These are phyloP conservation scores for Helleia helle DNA, from an alignment of 2,888 invertebrate genomes.

Conservation along the genomic window DNA sequence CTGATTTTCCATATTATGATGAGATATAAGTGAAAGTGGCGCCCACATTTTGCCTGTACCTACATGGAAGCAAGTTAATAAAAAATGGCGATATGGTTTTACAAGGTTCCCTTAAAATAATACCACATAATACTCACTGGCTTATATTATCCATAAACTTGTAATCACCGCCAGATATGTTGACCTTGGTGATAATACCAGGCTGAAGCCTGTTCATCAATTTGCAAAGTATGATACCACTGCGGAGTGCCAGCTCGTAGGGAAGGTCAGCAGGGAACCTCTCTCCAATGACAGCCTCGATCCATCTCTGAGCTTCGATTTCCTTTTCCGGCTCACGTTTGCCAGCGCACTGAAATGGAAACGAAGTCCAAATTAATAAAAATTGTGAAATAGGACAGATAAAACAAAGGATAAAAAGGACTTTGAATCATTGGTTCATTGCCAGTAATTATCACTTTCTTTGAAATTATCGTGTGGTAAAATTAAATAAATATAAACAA, in stretches of 20 bases:
- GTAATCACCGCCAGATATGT: conserved; percentile 90
- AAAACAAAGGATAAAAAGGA: too few species aligned
- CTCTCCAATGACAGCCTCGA: conserved; percentile 86
- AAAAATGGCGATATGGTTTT: neutral
- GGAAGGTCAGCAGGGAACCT: conserved; percentile 79
- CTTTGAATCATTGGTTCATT: too few species aligned
- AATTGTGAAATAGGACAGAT: too few species aligned
- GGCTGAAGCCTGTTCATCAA: conserved; percentile 92
- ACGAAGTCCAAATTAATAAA: too few species aligned
- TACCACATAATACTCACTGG: conserved; percentile 79
- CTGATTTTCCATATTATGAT: too few species aligned
- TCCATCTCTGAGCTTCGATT: conserved; percentile 88
- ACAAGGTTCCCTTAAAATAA: neutral
- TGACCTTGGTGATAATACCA: conserved; percentile 88
- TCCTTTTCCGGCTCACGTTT: conserved; percentile 87
- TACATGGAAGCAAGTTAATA: too few species aligned
- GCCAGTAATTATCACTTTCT: too few species aligned
- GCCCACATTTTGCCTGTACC: too few species aligned
- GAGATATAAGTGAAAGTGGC: too few species aligned
- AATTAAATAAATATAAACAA: too few species aligned
- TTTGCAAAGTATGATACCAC: conserved; percentile 90
- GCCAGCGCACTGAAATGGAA: conserved; percentile 85
- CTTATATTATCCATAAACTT: conserved; percentile 97
- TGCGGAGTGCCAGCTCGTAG: conserved; percentile 86
- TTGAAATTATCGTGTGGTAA: too few species aligned